Percentiles rank a stretch among this genome's conserved stretches.
phyloP scores from a whole-genome alignment of 2,888 invertebrate genomes.

The Rotaria sp. region DNA sequence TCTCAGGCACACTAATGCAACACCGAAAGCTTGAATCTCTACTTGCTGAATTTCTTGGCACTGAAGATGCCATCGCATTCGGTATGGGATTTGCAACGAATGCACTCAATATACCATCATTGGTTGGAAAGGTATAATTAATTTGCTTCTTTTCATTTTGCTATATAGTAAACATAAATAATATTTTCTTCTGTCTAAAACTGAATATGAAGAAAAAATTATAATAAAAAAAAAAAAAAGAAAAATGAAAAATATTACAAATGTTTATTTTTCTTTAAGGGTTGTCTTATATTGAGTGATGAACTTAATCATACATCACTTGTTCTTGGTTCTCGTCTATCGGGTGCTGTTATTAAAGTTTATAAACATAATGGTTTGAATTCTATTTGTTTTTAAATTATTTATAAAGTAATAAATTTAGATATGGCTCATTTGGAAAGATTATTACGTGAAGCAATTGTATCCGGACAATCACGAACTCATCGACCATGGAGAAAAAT shows the following conservation, averaged over 20 bases:
- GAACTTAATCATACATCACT: slow-evolving; percentile 94
- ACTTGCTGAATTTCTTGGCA: slow-evolving; percentile 79
- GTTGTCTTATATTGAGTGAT: slow-evolving; percentile 83
- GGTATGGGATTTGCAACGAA: slow-evolving; percentile 99
- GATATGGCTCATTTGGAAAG: slow-evolving; percentile 64
- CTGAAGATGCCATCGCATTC: slow-evolving; percentile 84
- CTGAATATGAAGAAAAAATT: too few species aligned
- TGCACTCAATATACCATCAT: slow-evolving; percentile 78
- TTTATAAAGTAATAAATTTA: neutral
- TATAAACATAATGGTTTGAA: slow-evolving; percentile 69
- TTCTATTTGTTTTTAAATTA: neutral
- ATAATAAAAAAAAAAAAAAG: too few species aligned
- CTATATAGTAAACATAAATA: too few species aligned
- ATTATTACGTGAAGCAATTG: slow-evolving; percentile 68
- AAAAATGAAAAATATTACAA: too few species aligned
- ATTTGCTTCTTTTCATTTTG: too few species aligned
- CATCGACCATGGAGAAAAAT: slow-evolving; percentile 80
- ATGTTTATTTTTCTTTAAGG: slow-evolving; percentile 51
- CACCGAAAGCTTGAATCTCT: slow-evolving; percentile 74
- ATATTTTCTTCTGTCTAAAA: too few species aligned
- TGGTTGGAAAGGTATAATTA: slow-evolving; percentile 58
- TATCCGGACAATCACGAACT: slow-evolving; percentile 70
- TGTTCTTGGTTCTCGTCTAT: slow-evolving; percentile 80
- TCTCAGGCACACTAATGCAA: slow-evolving; percentile 61
- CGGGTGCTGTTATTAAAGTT: slow-evolving; percentile 74